Base-by-base conservation (phyloP, 2,113 vertebrate species). In the Ailurus styani region DNA sequence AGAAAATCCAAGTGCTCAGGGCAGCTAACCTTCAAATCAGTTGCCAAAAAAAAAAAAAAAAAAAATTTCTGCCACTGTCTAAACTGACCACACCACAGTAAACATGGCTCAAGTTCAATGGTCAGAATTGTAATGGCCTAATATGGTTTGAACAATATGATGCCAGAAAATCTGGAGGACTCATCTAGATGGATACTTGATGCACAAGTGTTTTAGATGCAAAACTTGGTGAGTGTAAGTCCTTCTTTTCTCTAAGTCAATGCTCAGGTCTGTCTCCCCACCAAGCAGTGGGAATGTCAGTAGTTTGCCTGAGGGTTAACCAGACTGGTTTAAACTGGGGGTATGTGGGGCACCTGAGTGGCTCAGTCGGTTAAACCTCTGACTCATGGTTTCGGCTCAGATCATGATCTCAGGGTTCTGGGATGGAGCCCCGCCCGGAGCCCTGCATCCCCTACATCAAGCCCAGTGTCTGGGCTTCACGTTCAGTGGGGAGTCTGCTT, bases 231-330 rank as follows among this genome's bases (percentile, higher is more conserved):
- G 68, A 37, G 37, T 5, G 3, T 1, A 2, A 9, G n/a, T 0
- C 20, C 29, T 95, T 54, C n/a, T 57, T 82, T 93, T 90, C 91
- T 95, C 86, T 85, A 57, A 94, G 37, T 40, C 0, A 0, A 81
- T 23, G 27, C 37, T 62, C 47, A 64, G 50, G 2, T 42, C 37
- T 27, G 3, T 50, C 50, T 14, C 68, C 27, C 6, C 52, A 29
- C 42, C 52, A 89, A 50, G 31, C 6, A 82, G 9, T 42, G 57
- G 4, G 27, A 55, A 75, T 72, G 83, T 87, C 34, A 92, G 13
- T 40, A 77, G 25, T 29, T 91, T 88, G 20, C 34, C 62, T 79
- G 81, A 40, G 27, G 27, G 20, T n/a, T 87, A 83, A 60, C 55
- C 40, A 93, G 29, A 87, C 34, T 66, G 29, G 40, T 45, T 96